Percentiles rank a stretch among this genome's conserved stretches.
Evolutionary conservation across 2,113 vertebrate genomes (phyloP).

Genomic region (Acanthochromis polyacanthus): DNA sequence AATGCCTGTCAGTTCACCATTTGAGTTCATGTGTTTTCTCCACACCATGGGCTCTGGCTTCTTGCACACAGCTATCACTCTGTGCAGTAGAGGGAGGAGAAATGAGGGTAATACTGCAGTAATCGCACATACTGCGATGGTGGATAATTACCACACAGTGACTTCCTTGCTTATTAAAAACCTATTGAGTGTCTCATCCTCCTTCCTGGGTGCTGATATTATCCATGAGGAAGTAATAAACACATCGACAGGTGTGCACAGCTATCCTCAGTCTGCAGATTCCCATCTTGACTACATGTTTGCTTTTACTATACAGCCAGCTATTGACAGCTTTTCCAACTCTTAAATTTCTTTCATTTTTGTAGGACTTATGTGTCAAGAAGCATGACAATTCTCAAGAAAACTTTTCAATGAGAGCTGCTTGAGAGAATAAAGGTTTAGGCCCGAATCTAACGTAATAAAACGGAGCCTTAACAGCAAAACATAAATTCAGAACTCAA

Average conservation of each 20-base stretch:
- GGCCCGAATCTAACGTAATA: constrained; percentile 7
- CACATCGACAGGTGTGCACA: constrained; percentile 21
- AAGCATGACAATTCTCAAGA: background rate
- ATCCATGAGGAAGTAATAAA: constrained; percentile 10
- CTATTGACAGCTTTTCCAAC: background rate
- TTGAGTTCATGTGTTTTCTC: constrained; percentile 54
- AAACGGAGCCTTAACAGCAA: background rate
- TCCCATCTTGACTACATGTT: background rate
- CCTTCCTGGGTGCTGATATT: constrained; percentile 35
- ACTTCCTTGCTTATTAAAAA: constrained; percentile 69
- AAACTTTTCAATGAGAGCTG: constrained; percentile 33
- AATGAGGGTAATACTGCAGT: constrained; percentile 42
- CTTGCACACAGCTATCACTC: constrained; percentile 38
- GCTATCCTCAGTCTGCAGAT: background rate
- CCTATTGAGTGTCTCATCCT: constrained; percentile 45
- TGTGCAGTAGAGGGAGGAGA: constrained; percentile 38
- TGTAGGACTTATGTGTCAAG: background rate
- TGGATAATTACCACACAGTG: constrained; percentile 61
- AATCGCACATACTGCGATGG: constrained; percentile 36
- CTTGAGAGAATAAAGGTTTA: constrained; percentile 17
- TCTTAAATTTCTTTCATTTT: constrained; percentile 3
- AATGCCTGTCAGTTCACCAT: constrained; percentile 56
- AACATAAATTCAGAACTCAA: constrained; percentile 26
- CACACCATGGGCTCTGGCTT: constrained; percentile 37
- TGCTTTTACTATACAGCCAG: background rate